These are phyloP conservation scores for Berghia stephanieae DNA, from an alignment of 1,140 invertebrate genomes.

Conservation along the genomic window DNA sequence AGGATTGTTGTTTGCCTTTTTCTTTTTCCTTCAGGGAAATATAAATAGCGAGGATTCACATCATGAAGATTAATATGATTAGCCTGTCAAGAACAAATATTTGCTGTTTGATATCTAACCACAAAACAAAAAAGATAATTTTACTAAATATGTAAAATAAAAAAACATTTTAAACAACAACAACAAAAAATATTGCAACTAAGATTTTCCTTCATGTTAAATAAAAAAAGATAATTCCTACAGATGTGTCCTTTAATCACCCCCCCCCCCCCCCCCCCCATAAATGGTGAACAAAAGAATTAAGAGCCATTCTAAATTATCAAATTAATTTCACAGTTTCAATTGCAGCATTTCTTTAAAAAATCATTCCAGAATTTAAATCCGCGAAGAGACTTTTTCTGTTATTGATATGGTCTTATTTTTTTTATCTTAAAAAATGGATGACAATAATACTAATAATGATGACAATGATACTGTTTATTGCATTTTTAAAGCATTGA, in stretches of 20 bases:
- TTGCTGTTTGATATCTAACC: background rate
- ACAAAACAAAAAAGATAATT: background rate
- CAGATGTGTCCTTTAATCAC: too few species aligned
- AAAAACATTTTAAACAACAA: background rate
- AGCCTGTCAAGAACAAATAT: too few species aligned
- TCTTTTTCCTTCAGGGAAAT: constrained; percentile 1
- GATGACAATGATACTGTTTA: background rate
- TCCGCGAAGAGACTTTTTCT: too few species aligned
- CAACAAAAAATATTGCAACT: too few species aligned
- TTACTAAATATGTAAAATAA: background rate
- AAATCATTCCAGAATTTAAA: too few species aligned
- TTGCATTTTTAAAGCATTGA: background rate
- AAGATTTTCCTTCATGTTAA: too few species aligned
- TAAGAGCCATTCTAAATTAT: too few species aligned
- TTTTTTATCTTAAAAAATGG: background rate
- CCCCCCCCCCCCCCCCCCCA: too few species aligned
- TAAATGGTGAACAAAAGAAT: too few species aligned
- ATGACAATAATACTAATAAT: background rate
- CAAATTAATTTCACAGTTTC: too few species aligned
- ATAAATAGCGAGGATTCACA: background rate
- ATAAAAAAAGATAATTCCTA: too few species aligned
- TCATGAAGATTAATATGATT: background rate
- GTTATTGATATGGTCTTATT: background rate
- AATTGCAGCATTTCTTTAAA: too few species aligned
- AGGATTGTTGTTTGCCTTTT: constrained; percentile 25